Evolutionary conservation across 30 jellyfish, hydroid and myxozoan genomes (phyloP).

Genomic region (Aurelia sp.): DNA sequence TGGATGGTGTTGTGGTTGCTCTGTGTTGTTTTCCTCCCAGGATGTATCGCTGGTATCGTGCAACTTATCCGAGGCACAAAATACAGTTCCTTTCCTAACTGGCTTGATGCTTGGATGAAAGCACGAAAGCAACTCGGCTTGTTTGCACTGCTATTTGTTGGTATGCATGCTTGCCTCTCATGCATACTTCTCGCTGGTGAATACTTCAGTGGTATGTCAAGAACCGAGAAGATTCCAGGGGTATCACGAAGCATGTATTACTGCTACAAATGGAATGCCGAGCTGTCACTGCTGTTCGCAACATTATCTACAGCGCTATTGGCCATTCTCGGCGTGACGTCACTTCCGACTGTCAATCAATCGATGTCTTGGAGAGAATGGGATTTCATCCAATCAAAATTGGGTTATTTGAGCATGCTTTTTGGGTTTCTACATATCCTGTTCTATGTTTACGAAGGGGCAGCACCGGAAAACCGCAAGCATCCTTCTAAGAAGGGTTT

Average conservation of each 20-base stretch:
- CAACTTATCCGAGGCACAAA: constrained; percentile 85
- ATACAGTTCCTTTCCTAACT: constrained; percentile 70
- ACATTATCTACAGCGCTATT: constrained; percentile 64
- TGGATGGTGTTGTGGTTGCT: constrained; percentile 79
- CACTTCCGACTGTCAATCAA: constrained; percentile 89
- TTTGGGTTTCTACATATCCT: constrained; percentile 71
- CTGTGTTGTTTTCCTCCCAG: constrained; percentile 71
- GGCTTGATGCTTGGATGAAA: constrained; percentile 89
- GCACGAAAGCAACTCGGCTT: constrained; percentile 88
- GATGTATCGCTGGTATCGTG: constrained; percentile 78
- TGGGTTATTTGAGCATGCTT: constrained; percentile 67
- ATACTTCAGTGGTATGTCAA: constrained; percentile 40
- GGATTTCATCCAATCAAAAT: constrained; percentile 79
- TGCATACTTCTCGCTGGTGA: constrained; percentile 76
- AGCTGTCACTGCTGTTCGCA: constrained; percentile 76
- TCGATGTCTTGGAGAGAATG: constrained; percentile 93
- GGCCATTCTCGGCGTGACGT: constrained; percentile 79
- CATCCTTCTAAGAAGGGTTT: too few relatives aligned
- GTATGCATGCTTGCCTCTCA: constrained; percentile 75
- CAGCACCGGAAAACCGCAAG: too few relatives aligned
- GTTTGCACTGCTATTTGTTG: constrained; percentile 63
- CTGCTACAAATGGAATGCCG: constrained; percentile 61
- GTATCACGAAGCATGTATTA: constrained; percentile 36
- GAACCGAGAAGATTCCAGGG: constrained; percentile 16
- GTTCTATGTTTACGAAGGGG: constrained; percentile 54